Evolutionary conservation across 1,140 invertebrate species (phyloP).

Genomic region (Drosophila cardini): DNA sequence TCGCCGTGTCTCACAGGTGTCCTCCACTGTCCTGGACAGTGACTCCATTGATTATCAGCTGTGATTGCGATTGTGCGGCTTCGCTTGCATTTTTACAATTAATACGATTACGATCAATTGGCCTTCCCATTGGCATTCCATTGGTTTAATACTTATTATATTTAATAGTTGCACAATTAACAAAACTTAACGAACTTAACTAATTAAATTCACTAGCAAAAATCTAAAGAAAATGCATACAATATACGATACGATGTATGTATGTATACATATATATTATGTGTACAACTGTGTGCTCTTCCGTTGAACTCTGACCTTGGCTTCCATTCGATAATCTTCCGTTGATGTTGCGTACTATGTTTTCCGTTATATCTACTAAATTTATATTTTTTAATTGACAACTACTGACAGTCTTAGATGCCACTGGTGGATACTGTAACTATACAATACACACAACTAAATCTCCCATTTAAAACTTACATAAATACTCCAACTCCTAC

Average conservation of each 20-base stretch:
- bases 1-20: constrained; percentile 73
- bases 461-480: constrained; percentile 7
- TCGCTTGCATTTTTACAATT: constrained; percentile 48
- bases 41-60: constrained; percentile 80
- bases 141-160: constrained; percentile 68
- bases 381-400: constrained; percentile 14
- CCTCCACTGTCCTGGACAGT: constrained; percentile 76
- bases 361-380: constrained; percentile 26
- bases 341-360: constrained; percentile 52
- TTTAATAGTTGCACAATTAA: constrained; percentile 71
- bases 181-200: constrained; percentile 14
- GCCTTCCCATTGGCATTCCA: constrained; percentile 56
- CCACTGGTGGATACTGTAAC: constrained; percentile 71
- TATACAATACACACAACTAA: constrained; percentile 14
- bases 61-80: constrained; percentile 25
- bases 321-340: constrained; percentile 73
- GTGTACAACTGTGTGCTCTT: constrained; percentile 11
- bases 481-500: background rate
- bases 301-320: constrained; percentile 34
- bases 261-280: constrained; percentile 4
- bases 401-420: constrained; percentile 62
- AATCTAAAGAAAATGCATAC: constrained; percentile 7
- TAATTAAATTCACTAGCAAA: constrained; percentile 46
- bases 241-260: background rate
- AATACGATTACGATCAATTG: constrained; percentile 64